A percentile compares a stretch with the other conserved stretches of the same genome.
Evolutionary conservation across 2,113 vertebrate genomes (phyloP).

Genomic region (Todiramphus saurophagus): DNA sequence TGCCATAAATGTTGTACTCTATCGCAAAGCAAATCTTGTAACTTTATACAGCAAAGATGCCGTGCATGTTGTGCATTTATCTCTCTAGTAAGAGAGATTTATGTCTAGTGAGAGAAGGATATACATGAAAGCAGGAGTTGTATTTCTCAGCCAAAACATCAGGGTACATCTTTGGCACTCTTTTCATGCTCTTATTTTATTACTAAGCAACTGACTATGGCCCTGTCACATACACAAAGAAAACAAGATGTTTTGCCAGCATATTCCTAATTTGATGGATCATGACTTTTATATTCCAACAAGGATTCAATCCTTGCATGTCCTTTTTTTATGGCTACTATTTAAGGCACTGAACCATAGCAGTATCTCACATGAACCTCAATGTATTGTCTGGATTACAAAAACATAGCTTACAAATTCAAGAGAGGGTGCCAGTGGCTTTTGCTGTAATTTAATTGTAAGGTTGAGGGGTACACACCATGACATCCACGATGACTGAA

Average conservation of each 20-base stretch:
- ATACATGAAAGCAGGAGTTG: background rate
- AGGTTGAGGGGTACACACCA: background rate
- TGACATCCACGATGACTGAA: background rate
- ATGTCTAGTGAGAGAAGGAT: background rate
- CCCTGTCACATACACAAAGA: background rate
- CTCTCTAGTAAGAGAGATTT: background rate
- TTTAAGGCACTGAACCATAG: background rate
- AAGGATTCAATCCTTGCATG: background rate
- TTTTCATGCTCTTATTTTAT: background rate
- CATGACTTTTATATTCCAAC: background rate
- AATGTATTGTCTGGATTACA: background rate
- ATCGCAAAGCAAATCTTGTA: background rate
- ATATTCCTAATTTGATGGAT: conserved; percentile 12
- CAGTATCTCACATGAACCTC: background rate
- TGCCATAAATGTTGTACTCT: background rate
- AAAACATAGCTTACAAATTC: background rate
- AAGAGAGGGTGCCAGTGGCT: background rate
- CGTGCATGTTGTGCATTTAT: background rate
- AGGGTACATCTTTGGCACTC: background rate
- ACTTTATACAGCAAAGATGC: background rate
- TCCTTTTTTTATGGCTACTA: background rate
- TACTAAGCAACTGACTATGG: background rate
- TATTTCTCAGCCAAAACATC: background rate
- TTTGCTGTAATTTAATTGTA: background rate
- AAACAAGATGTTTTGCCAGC: conserved; percentile 25